Conservation (phyloP, 1,140 invertebrate species). For the Bombus picipes region DNA sequence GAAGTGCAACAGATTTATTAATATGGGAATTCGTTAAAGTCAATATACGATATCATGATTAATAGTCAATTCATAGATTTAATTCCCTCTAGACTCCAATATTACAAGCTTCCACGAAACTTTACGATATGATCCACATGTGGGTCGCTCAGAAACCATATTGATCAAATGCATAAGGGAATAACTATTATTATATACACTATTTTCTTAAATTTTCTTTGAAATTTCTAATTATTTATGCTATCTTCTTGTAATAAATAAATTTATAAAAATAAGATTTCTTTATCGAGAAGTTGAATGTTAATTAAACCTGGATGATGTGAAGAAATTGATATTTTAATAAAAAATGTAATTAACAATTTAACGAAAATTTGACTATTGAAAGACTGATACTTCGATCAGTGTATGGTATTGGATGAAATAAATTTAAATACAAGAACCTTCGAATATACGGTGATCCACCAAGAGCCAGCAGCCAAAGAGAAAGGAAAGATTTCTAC, state of each 20-base stretch:
- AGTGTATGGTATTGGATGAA: not conserved
- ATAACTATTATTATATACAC: not conserved
- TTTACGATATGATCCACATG: not conserved
- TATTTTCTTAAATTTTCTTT: not conserved
- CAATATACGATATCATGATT: no score
- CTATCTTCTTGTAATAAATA: no score
- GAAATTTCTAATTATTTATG: not conserved
- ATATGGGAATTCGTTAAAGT: no score
- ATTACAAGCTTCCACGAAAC: conserved; percentile 5
- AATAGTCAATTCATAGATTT: not conserved
- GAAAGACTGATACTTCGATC: not conserved
- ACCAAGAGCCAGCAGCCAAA: not conserved
- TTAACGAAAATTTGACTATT: not conserved
- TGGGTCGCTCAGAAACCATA: not conserved
- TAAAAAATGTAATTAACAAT: not conserved
- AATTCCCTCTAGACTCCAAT: not conserved
- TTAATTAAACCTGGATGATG: not conserved
- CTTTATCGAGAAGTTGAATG: not conserved
- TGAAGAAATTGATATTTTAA: no score
- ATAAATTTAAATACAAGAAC: no score
- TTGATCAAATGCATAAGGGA: not conserved
- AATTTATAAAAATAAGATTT: not conserved
- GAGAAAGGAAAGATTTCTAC: not conserved
- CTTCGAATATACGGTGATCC: not conserved
- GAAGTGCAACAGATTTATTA: no score